Base-by-base conservation (phyloP, 1,140 invertebrate genomes). In the Myzus persicae region DNA sequence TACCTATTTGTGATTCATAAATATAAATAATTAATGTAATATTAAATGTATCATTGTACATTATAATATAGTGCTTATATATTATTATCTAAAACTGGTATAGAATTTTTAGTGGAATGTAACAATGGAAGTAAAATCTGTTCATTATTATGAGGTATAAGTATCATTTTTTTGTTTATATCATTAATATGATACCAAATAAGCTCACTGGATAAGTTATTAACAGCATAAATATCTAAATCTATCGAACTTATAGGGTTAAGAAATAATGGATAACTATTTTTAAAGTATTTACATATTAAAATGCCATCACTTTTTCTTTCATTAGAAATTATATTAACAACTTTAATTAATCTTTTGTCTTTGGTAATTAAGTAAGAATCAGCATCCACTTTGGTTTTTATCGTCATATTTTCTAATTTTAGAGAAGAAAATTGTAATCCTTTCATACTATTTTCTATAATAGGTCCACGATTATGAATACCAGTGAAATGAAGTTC, bases 241-340 rank as follows among this genome's bases (percentile, higher is more conserved):
- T 81, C 14, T 36, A 22, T 81, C 6, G 76, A 81, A 20, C 36
- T 81, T 36, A 81, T 81, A 36, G 76, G 76, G 11, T 81, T 81
- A 36, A 81, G 76, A 81, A 81, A 81, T 81, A 36, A 36, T 38
- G 76, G 76, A 81, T 81, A 81, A 81, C 76, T 81, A 81, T 81
- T 81, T 36, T 36, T 4, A 81, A 81, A 81, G 31, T 81, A 38
- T 81, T 81, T 81, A 81, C n/a, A n/a, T 38, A 81, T 36, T 81
- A 81, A 36, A 36, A 81, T 81, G 18, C n/a, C 76, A 38, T 81
- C 36, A 81, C n/a, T 81, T 20, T 81, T 81, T 36, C n/a, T 81
- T 81, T 81, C 76, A 81, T 81, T 36, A 81, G 76, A 81, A 81
- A 81, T 81, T 81, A 81, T 81, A 81, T 81, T 81, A 81, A 81